Evolutionary conservation across 2,888 invertebrate species (phyloP), one percentile per base, ranked within the genome.

Genomic region (Phaedon cochleariae): DNA sequence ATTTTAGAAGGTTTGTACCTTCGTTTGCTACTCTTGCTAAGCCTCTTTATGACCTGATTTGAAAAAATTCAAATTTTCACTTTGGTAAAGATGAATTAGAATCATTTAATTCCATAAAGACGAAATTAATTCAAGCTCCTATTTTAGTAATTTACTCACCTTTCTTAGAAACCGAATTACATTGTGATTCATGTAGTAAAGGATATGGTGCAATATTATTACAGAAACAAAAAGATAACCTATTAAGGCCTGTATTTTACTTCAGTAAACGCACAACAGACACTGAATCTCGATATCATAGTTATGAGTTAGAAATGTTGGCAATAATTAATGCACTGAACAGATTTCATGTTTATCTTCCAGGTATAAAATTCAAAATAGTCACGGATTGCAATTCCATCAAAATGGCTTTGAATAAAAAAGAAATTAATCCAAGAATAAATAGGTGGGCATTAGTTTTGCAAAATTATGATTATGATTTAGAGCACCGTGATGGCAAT

Each of bases 191-290:
- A 1, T 75, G 76, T 34, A 17, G 34, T 7, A 51, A 10, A 49
- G 59, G 51, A 15, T 59, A 59, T 48, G 80, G 79, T 0, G 73
- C 75, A 0, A 74, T 81, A 7, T 63, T 81, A 21, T 18, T 81
- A 53, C 82, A 81, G 63, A 71, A 65, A 53, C 76, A 79, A 46
- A 9, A 49, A 0, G 74, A 77, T 67, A 55, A 53, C 4, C 65
- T 68, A 41, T 69, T 79, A 21, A 76, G 80, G 22, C 79, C 78
- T 0, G 62, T 80, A 0, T 78, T 77, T 53, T 79, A 77, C 64
- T 80, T 77, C 71, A 78, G 77, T 4, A 77, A 77, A 51, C 66
- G 74, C 22, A 76, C 79, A 0, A 77, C 74, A 1, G 73, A 72
- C 0, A 21, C 53, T 0, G 79, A 79, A 67, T 64, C 73, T 0